Base-by-base conservation (phyloP, 2,797 vertebrate species). In the Sebastes vulpes region DNA sequence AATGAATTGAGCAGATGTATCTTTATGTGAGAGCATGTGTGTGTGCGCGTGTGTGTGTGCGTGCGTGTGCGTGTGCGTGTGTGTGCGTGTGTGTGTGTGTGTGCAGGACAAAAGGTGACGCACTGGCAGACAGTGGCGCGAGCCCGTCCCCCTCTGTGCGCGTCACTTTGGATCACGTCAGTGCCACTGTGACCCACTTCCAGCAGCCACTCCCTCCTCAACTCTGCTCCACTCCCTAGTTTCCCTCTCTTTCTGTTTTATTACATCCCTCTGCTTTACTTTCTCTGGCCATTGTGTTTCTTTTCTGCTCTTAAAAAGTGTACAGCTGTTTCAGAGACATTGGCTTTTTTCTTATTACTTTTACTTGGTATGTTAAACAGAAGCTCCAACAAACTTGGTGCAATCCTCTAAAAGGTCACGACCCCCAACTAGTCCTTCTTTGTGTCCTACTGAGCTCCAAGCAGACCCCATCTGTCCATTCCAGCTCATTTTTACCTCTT, bases 161-260 rank as follows among this genome's bases (percentile, higher is more conserved):
- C 25, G 87, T 93, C 93, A 79, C 88, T 90, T 85, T 64, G 66
- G 2, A 94, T 95, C 90, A 76, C 78, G 61, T 94, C 94, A 94
- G 72, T 20, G 67, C 72, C 54, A 67, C 86, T 82, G 82, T 95
- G 93, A 95, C 93, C 94, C 92, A 95, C 84, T 94, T 95, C 84
- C 83, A 88, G 53, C 63, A 3, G 79, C 85, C 90, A 80, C 90
- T 89, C 92, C 89, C 84, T 84, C 82, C 53, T 83, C n/a, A 58
- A 72, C 72, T 65, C 75, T 11, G 35, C 59, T 65, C 77, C 70
- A 32, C 84, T 87, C 89, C 57, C 58, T 57, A 1, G 69, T 75
- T 84, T 81, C 72, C 71, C 29, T 21, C 75, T 10, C 32, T 46
- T 63, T 65, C 23, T 26, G 46, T 79, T 79, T 80, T 16, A 75